phyloP scores from a whole-genome alignment of 1,140 invertebrate species.

The Thaumatotibia leucotreta region DNA sequence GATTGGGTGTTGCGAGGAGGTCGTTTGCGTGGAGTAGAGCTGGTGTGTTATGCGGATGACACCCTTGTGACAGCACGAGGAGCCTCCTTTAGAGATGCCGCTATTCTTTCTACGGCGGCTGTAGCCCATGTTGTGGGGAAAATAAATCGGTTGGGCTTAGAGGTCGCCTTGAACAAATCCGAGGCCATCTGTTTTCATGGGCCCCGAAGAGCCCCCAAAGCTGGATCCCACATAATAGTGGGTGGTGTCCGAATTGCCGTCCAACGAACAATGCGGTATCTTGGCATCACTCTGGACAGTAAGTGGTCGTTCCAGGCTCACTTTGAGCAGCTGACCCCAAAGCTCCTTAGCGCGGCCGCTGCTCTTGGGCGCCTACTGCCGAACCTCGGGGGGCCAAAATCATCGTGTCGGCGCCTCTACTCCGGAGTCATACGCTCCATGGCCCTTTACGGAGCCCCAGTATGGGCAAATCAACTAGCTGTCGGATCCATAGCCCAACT shows the following conservation, averaged over 20 bases:
- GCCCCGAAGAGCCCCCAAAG: background rate
- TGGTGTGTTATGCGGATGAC: conserved; percentile 14
- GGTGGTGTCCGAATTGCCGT: conserved; percentile 1
- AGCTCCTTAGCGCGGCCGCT: conserved; percentile 11
- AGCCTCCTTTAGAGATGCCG: background rate
- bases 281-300: conserved; percentile 21
- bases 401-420: background rate
- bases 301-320: conserved; percentile 20
- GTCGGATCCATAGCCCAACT: no score
- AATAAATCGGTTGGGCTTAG: conserved; percentile 15
- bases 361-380: background rate
- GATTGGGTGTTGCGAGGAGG: conserved; percentile 29
- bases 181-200: conserved; percentile 21
- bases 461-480: no score
- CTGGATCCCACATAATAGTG: conserved; percentile 12
- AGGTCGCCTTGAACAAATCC: conserved; percentile 19
- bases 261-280: conserved; percentile 12
- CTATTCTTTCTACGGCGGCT: background rate
- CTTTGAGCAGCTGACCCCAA: conserved; percentile 17
- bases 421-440: conserved; percentile 12
- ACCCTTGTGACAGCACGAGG: conserved; percentile 1
- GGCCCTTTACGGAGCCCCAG: conserved; percentile 17
- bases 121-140: background rate
- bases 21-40: background rate
- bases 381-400: background rate